Evolutionary conservation across 1,140 invertebrate species (phyloP), one percentile per base, ranked within the genome.

Genomic region (Zaprionus capensis): DNA sequence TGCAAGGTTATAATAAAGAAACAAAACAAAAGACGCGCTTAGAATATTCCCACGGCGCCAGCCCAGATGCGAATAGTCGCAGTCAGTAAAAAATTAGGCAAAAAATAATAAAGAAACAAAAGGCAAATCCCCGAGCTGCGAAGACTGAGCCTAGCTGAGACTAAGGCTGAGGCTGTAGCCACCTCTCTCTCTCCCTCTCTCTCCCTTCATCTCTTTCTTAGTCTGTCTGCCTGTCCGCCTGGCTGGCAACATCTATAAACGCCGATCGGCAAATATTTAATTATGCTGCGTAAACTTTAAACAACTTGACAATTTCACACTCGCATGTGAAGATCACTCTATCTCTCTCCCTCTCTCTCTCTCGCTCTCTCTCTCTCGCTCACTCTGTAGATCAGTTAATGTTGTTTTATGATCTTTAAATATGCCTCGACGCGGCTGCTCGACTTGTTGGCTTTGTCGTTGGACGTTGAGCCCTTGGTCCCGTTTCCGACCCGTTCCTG

Each of bases 191-290:
- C 41, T 3, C 6, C 3, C 41, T 44, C 0, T 5, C n/a, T n/a
- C 2, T 44, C 41, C 2, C 31, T 34, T 9, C 11, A 34, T 44
- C 15, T 44, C 41, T 17, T n/a, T 44, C 5, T 46, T 7, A 9
- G n/a, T 17, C 41, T 67, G 76, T 55, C 24, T 24, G 24, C 9
- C 41, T 62, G 41, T 44, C 41, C 31, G 53, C 28, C 68, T 28
- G 34, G 75, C 56, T 68, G 70, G 66, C 69, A 82, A 90, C 79
- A 90, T 90, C 85, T 90, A 90, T 90, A 90, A 90, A 90, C 86
- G 85, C 85, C 85, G 85, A 90, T 90, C 76, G 86, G 85, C 85
- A 90, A 90, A 90, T 90, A 90, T 90, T 90, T 90, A 90, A 90
- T 71, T 82, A 90, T 83, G 79, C 85, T 90, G 81, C 85, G 85